Conservation (phyloP, 2,113 vertebrate genomes). For the Gadus chalcogrammus region DNA sequence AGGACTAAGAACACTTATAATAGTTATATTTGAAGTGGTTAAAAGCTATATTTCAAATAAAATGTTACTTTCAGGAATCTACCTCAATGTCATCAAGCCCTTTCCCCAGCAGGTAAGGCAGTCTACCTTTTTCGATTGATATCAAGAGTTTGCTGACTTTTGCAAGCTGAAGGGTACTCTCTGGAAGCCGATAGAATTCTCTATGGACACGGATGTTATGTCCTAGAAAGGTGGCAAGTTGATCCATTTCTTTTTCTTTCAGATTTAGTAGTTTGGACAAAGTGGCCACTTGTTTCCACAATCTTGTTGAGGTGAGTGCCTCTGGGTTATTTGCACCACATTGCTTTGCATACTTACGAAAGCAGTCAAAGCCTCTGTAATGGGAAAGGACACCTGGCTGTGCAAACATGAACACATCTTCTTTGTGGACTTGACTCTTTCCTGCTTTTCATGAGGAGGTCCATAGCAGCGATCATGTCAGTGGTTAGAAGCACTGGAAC, state of each 20-base stretch:
- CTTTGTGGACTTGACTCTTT: conserved; percentile 10
- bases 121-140: conserved; percentile 37
- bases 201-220: conserved; percentile 21
- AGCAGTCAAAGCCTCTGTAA: conserved; percentile 25
- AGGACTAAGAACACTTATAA: background rate
- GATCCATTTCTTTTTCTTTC: conserved; percentile 34
- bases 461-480: conserved; percentile 16
- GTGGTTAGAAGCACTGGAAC: conserved; percentile 24
- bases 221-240: conserved; percentile 30
- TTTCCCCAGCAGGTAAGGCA: conserved; percentile 36
- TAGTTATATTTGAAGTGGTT: too few species aligned
- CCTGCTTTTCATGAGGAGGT: conserved; percentile 21
- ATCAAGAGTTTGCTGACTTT: conserved; percentile 28
- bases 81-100: conserved; percentile 31
- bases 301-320: conserved; percentile 25
- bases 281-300: conserved; percentile 32
- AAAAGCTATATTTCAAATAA: background rate
- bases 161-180: conserved; percentile 32
- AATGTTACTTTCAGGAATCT: conserved; percentile 22
- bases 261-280: conserved; percentile 31
- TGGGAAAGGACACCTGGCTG: conserved; percentile 18
- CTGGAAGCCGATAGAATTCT: conserved; percentile 32
- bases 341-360: conserved; percentile 20
- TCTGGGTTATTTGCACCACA: conserved; percentile 31
- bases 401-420: conserved; percentile 28